Conservation (phyloP, 2,797 vertebrate genomes). For the Gymnodraco acuticeps region DNA sequence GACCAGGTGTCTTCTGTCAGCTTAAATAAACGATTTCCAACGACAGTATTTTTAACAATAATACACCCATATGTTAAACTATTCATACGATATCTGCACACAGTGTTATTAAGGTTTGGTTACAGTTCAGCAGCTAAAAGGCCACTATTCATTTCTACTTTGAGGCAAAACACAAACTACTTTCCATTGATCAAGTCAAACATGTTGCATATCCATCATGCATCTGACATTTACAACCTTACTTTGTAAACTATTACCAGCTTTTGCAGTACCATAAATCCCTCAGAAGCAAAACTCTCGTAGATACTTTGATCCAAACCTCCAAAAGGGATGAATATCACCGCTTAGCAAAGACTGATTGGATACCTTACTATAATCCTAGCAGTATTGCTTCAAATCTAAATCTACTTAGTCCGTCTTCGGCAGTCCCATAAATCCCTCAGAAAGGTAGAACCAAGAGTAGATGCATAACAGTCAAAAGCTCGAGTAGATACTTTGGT, state of each 20-base stretch:
- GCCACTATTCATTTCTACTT: not conserved
- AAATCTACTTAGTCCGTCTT: not conserved
- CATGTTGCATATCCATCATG: not conserved
- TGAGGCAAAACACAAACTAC: not conserved
- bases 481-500: no score
- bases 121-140: not conserved
- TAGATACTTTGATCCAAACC: not conserved
- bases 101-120: not conserved
- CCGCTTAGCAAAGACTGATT: no score
- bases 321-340: not conserved
- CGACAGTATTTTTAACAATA: no score
- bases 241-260: not conserved
- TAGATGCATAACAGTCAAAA: no score
- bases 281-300: no score
- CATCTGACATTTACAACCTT: no score
- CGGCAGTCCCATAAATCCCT: no score
- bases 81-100: not conserved
- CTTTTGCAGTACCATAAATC: not conserved
- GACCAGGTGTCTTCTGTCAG: constrained; percentile 37
- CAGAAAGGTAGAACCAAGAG: no score
- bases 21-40: constrained; percentile 7
- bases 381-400: not conserved
- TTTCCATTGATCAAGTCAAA: not conserved
- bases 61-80: not conserved
- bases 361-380: not conserved